Conservation (phyloP, 2,888 invertebrate species). For the Dusona sp. region DNA sequence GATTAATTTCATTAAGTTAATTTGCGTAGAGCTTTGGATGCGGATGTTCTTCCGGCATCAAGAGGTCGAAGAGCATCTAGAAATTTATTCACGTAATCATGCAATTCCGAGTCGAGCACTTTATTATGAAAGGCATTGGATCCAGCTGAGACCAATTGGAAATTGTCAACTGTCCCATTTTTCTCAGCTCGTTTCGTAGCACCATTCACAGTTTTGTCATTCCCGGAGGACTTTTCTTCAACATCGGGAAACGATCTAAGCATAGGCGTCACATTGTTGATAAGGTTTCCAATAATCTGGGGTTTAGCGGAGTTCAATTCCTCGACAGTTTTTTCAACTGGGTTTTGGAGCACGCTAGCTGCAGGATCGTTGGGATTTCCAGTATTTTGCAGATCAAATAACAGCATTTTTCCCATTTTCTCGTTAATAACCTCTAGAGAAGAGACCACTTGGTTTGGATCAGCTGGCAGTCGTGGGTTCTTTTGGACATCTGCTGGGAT, state of each 20-base stretch:
- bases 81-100: constrained; percentile 47
- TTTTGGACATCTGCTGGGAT: not conserved
- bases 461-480: not conserved
- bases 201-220: not conserved
- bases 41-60: not conserved
- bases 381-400: not conserved
- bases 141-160: not conserved
- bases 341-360: not conserved
- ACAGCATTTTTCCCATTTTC: not conserved
- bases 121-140: not conserved
- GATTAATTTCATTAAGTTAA: not conserved
- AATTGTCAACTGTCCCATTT: not conserved
- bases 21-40: not conserved
- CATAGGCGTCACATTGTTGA: not conserved
- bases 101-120: constrained; percentile 48
- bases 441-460: not conserved
- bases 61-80: constrained; percentile 50
- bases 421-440: not conserved
- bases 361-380: not conserved
- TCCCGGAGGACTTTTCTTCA: not conserved
- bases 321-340: not conserved
- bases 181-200: not conserved
- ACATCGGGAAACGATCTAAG: constrained; percentile 47
- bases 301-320: not conserved
- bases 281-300: not conserved